These are phyloP conservation scores for Marmota monax DNA, from an alignment of 2,113 vertebrate genomes.

Conservation along the genomic window DNA sequence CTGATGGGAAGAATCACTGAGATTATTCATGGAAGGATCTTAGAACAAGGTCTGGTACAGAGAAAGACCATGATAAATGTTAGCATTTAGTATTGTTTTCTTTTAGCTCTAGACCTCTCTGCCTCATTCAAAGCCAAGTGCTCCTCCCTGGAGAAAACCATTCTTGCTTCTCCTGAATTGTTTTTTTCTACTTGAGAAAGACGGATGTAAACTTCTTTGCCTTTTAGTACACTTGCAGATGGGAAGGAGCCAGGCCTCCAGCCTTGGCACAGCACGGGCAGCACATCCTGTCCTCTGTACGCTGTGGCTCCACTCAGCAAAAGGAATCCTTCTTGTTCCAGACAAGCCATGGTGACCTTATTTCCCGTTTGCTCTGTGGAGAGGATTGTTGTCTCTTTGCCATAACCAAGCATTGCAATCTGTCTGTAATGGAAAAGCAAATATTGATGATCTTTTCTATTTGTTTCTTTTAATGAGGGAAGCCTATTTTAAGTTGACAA, in stretches of 20 bases:
- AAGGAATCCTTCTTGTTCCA: slow-evolving; percentile 71
- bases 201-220: neutral
- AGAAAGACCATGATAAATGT: neutral
- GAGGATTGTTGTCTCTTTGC: slow-evolving; percentile 69
- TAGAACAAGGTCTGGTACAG: neutral
- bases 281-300: slow-evolving; percentile 64
- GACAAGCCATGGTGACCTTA: slow-evolving; percentile 81
- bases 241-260: slow-evolving; percentile 68
- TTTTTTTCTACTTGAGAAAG: slow-evolving; percentile 30
- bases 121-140: neutral
- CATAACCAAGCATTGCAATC: slow-evolving; percentile 78
- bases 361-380: slow-evolving; percentile 78
- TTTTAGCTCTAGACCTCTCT: neutral
- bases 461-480: slow-evolving; percentile 85
- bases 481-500: slow-evolving; percentile 81
- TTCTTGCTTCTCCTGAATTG: neutral
- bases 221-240: slow-evolving; percentile 4
- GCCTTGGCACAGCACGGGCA: neutral
- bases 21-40: neutral
- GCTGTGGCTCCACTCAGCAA: slow-evolving; percentile 57
- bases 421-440: slow-evolving; percentile 78
- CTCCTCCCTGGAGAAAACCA: neutral
- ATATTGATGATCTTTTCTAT: slow-evolving; percentile 78
- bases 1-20: neutral
- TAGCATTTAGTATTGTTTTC: neutral